phyloP scores from a whole-genome alignment of 1,140 invertebrate genomes.

The Yoshiicerus persimilis region DNA sequence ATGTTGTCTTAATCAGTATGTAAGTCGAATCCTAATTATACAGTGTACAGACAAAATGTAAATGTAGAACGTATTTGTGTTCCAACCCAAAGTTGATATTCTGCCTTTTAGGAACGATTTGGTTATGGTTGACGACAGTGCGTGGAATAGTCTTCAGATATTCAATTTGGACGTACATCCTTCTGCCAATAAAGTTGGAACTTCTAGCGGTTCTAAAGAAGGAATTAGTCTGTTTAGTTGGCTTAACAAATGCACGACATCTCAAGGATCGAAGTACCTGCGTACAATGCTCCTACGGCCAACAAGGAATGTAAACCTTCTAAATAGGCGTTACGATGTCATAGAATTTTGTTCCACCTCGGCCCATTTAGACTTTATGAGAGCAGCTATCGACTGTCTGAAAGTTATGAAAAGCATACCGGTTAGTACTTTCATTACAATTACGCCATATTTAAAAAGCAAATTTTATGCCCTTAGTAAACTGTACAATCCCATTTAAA shows the following conservation, averaged over 20 bases:
- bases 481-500: too few species aligned
- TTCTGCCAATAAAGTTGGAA: constrained; percentile 68
- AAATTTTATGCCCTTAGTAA: too few species aligned
- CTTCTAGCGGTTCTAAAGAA: constrained; percentile 59
- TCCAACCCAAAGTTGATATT: too few species aligned
- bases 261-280: constrained; percentile 27
- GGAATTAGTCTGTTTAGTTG: constrained; percentile 71
- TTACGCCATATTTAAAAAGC: background rate
- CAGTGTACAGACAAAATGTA: too few species aligned
- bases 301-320: constrained; percentile 58
- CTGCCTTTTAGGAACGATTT: constrained; percentile 63
- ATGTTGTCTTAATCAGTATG: constrained; percentile 65
- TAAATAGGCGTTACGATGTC: constrained; percentile 63
- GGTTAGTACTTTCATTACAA: constrained; percentile 51
- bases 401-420: constrained; percentile 62
- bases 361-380: constrained; percentile 61
- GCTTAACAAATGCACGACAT: constrained; percentile 66
- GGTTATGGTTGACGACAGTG: constrained; percentile 71
- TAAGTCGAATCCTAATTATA: constrained; percentile 55
- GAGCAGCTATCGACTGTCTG: constrained; percentile 61
- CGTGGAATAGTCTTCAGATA: constrained; percentile 72
- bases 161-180: constrained; percentile 73
- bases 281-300: constrained; percentile 65
- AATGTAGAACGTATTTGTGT: too few species aligned
- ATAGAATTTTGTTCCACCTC: constrained; percentile 64